Base-by-base conservation (phyloP, 2,797 vertebrate genomes). In the Cynodonichthys magdalenae region DNA sequence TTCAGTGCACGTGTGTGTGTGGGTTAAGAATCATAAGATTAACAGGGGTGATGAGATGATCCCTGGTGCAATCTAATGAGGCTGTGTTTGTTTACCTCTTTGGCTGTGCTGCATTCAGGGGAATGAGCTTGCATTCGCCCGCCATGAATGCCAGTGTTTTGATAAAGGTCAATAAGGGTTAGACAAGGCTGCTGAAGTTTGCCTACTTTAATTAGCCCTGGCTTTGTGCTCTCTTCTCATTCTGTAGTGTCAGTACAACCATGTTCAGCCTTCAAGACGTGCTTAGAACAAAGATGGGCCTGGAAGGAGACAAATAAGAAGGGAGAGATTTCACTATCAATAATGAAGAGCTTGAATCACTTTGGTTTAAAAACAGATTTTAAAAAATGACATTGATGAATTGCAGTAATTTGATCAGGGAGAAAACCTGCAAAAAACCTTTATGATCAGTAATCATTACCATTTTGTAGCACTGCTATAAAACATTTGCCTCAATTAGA, bases 141-240 rank as follows among this genome's bases (percentile, higher is more conserved):
- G 75, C 87, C 89, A 87, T 83, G 87, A 89, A 89, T 85, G 89
- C 87, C 89, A 90, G 87, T 82, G 83, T 86, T 87, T 89, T 89
- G 91, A 90, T 90, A 91, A 92, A 93, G 91, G 91, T 93, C 92
- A 92, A 83, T 80, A 89, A 87, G 83, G 87, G 86, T 77, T 84
- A 92, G 89, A 87, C 86, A 87, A 75, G 87, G 82, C 81, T 48
- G 78, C 74, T 78, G 80, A 89, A 89, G 90, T 91, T 90, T 90
- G 87, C 83, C 81, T 79, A 70, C 82, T 87, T 88, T 91, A 93
- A 93, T 93, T 92, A 92, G 85, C 83, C 65, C 66, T 52, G 82
- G 75, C 86, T 84, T 83, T 84, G 80, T 86, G 80, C 73, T 79
- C 78, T 74, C 81, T 27, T 64, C 75, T 87, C 87, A 71, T 85